Conservation (phyloP, 2,797 vertebrate genomes). For the Micrastur ruficollis region DNA sequence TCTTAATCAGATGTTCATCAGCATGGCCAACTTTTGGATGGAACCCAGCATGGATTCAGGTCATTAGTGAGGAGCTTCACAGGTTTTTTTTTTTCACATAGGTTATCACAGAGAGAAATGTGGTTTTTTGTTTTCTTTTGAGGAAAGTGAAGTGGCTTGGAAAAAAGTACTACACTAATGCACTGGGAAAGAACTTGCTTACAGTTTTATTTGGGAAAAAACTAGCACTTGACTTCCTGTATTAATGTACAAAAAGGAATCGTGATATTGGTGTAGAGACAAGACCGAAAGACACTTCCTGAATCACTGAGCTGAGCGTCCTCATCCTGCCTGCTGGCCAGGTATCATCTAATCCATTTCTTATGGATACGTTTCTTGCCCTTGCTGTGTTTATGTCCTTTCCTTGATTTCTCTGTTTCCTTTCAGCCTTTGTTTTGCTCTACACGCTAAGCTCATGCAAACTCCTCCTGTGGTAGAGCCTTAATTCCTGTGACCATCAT, state of each 20-base stretch:
- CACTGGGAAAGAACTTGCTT: neutral
- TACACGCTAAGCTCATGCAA: neutral
- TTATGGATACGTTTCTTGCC: neutral
- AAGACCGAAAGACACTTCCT: neutral
- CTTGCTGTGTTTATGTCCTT: neutral
- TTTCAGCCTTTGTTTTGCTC: neutral
- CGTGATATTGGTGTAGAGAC: neutral
- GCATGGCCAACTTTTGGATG: neutral
- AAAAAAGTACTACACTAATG: neutral
- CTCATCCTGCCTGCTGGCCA: neutral
- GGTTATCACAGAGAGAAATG: neutral
- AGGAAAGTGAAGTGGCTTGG: neutral
- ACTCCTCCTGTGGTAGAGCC: neutral
- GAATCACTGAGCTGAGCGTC: neutral
- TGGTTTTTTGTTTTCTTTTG: neutral
- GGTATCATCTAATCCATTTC: neutral
- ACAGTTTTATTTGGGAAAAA: neutral
- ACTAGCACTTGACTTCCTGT: neutral
- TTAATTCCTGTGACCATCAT: neutral
- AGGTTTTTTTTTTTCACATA: neutral
- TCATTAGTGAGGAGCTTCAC: neutral
- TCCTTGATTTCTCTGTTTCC: neutral
- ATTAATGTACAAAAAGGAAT: neutral
- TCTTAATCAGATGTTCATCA: neutral
- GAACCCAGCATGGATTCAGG: fast-evolving